Evolutionary conservation across 2,888 invertebrate species (phyloP).

Genomic region (Drosophila mimetica): DNA sequence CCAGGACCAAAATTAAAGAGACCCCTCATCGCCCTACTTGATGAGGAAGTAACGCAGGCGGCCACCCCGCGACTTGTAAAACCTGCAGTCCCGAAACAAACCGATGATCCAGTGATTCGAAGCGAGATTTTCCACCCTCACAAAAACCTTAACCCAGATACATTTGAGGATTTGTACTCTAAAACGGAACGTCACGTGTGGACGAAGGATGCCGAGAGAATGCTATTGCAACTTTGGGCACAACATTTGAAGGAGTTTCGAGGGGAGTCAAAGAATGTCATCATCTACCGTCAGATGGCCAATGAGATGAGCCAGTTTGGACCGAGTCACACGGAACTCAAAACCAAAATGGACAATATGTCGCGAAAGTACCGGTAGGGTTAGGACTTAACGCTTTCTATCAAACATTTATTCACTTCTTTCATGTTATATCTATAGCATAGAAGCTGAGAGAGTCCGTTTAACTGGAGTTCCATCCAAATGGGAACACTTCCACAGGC

Average conservation of each 20-base stretch:
- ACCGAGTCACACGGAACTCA: conserved; percentile 42
- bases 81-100: background rate
- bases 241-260: conserved; percentile 51
- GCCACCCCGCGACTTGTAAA: background rate
- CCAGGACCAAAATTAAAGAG: too few species aligned
- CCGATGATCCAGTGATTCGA: background rate
- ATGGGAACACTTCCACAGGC: conserved; percentile 53
- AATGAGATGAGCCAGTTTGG: conserved; percentile 49
- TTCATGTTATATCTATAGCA: conserved; percentile 14
- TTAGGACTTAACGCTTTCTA: background rate
- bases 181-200: conserved; percentile 48
- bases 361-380: conserved; percentile 54
- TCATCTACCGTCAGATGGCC: conserved; percentile 52
- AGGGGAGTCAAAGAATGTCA: conserved; percentile 40
- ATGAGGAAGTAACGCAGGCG: too few species aligned
- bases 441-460: conserved; percentile 43
- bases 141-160: background rate
- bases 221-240: conserved; percentile 57
- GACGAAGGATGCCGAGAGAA: conserved; percentile 58
- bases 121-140: background rate
- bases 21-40: too few species aligned
- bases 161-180: conserved; percentile 7
- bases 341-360: conserved; percentile 61
- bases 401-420: background rate
- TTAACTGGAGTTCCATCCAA: conserved; percentile 38